Evolutionary conservation across 2,113 vertebrate species (phyloP).

Genomic region (Poicephalus meyeri): DNA sequence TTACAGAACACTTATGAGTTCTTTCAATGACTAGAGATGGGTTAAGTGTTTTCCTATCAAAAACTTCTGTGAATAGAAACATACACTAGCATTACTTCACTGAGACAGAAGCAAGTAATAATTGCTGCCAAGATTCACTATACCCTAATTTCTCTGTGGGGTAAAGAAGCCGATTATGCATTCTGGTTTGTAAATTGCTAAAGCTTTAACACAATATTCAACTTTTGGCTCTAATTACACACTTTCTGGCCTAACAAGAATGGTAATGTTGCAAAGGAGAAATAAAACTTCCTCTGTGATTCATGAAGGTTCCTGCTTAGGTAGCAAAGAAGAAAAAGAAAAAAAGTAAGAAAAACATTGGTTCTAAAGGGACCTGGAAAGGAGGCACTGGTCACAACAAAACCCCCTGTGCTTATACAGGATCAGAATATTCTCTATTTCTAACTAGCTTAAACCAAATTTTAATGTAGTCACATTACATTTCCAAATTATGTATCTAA

Average conservation of each 20-base stretch:
- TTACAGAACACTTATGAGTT: not conserved
- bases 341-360: not conserved
- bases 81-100: not conserved
- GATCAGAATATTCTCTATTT: not conserved
- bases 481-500: not conserved
- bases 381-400: not conserved
- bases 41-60: not conserved
- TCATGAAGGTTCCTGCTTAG: not conserved
- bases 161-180: not conserved
- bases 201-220: not conserved
- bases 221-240: not conserved
- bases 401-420: fast-evolving
- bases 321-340: not conserved
- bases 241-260: not conserved
- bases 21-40: not conserved
- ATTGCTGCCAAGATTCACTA: not conserved
- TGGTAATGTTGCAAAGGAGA: not conserved
- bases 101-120: not conserved
- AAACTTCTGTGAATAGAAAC: not conserved
- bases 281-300: not conserved
- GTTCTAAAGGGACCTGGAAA: not conserved
- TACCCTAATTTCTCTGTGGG: not conserved
- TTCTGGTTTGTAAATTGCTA: not conserved
- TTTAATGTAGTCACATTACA: not conserved
- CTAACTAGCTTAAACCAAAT: not conserved